phyloP scores from a whole-genome alignment of 1,140 invertebrate species.

The Neomicropteryx cornuta region DNA sequence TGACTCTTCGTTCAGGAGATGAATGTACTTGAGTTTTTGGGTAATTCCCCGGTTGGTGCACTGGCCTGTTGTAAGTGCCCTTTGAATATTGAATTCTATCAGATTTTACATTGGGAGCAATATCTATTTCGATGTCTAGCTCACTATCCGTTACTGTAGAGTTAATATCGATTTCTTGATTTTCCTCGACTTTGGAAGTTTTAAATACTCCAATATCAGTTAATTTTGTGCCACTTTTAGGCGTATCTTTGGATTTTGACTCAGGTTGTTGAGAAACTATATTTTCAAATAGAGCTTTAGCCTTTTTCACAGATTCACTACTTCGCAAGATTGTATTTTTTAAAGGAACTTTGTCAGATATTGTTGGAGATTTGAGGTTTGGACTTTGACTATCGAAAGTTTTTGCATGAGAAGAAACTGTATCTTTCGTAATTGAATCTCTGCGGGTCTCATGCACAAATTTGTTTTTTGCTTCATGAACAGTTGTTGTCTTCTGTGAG shows the following conservation, averaged over 20 bases:
- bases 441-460: too few species aligned
- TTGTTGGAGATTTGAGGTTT: conserved; percentile 14
- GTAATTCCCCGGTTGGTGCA: too few species aligned
- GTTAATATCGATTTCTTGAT: too few species aligned
- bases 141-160: conserved; percentile 22
- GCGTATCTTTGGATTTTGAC: conserved; percentile 22
- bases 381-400: conserved; percentile 15
- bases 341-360: conserved; percentile 19
- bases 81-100: conserved; percentile 6
- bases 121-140: conserved; percentile 17
- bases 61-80: conserved; percentile 6
- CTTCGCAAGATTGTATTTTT: conserved; percentile 38
- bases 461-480: too few species aligned
- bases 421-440: conserved; percentile 12
- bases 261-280: conserved; percentile 31
- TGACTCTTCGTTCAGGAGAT: background rate
- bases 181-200: too few species aligned
- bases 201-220: conserved; percentile 29
- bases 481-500: too few species aligned
- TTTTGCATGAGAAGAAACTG: conserved; percentile 18
- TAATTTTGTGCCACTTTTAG: conserved; percentile 24
- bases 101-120: conserved; percentile 6
- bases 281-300: conserved; percentile 54
- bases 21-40: too few species aligned
- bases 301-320: conserved; percentile 49